These are phyloP conservation scores for Cephonodes hylas DNA, from an alignment of 2,888 invertebrate species.

Conservation along the genomic window DNA sequence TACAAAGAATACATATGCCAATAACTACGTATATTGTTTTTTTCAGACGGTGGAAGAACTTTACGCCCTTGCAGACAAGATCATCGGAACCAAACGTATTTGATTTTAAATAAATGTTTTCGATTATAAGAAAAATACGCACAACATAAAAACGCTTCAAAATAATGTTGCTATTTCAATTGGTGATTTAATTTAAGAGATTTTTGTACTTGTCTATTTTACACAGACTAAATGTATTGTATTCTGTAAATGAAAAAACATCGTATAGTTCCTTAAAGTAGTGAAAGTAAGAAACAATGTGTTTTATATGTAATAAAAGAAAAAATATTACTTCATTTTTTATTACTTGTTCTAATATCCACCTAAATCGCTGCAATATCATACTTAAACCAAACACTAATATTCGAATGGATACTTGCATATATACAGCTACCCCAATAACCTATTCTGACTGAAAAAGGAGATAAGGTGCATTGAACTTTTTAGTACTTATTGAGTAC, in stretches of 20 bases:
- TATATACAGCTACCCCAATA: too few species aligned
- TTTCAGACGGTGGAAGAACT: conserved; percentile 86
- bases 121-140: background rate
- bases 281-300: conserved; percentile 46
- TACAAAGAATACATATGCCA: too few species aligned
- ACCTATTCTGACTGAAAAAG: too few species aligned
- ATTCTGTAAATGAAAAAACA: conserved; percentile 31
- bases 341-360: background rate
- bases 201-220: background rate
- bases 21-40: conserved; percentile 16
- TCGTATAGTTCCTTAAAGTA: conserved; percentile 41
- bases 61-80: conserved; percentile 84
- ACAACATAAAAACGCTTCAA: background rate
- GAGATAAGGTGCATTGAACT: too few species aligned
- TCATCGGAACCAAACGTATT: conserved; percentile 78
- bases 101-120: background rate
- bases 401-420: too few species aligned
- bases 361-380: too few species aligned
- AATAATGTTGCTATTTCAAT: background rate
- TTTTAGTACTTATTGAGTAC: too few species aligned
- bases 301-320: conserved; percentile 51
- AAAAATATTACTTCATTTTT: background rate
- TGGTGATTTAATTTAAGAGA: background rate
- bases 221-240: conserved; percentile 4
- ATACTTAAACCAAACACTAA: too few species aligned